A percentile compares a stretch with the other conserved stretches of the same genome.
phyloP scores from a whole-genome alignment of 2,888 invertebrate genomes.

The Cerceris ruficornis region DNA sequence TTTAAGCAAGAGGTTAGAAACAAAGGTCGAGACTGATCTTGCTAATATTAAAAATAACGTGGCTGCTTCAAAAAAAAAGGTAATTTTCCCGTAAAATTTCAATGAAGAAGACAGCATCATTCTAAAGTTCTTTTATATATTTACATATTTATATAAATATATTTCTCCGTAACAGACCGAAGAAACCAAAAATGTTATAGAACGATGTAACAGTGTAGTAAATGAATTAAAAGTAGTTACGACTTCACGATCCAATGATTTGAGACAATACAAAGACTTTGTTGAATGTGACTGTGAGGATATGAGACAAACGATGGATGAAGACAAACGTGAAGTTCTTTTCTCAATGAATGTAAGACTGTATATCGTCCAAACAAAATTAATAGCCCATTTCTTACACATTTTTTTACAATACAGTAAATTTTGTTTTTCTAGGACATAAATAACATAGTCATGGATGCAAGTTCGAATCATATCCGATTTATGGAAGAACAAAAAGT shows the following conservation, averaged over 20 bases:
- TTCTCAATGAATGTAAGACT: constrained; percentile 67
- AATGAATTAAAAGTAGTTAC: constrained; percentile 68
- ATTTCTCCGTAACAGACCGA: constrained; percentile 60
- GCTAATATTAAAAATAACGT: constrained; percentile 63
- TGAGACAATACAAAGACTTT: constrained; percentile 62
- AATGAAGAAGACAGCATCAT: not conserved
- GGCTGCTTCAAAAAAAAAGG: constrained; percentile 62
- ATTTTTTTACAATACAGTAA: not conserved
- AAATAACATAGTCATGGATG: constrained; percentile 63
- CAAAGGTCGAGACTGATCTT: constrained; percentile 62
- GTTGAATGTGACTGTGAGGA: constrained; percentile 60
- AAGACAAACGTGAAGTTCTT: constrained; percentile 60
- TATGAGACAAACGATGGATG: constrained; percentile 62
- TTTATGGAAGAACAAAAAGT: constrained; percentile 73
- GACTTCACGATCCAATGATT: constrained; percentile 57
- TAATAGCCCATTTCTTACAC: not conserved
- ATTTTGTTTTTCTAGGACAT: constrained; percentile 62
- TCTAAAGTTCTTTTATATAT: not conserved
- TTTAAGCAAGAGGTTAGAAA: constrained; percentile 58
- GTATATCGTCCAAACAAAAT: not conserved
- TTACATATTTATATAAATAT: constrained; percentile 9
- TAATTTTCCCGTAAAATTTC: constrained; percentile 39
- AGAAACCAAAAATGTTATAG: constrained; percentile 56
- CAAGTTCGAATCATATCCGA: constrained; percentile 68
- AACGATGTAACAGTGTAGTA: constrained; percentile 62